Percentiles rank a stretch among this genome's conserved stretches.
Evolutionary conservation across 2,797 vertebrate genomes (phyloP).

Genomic region (Periparus ater): DNA sequence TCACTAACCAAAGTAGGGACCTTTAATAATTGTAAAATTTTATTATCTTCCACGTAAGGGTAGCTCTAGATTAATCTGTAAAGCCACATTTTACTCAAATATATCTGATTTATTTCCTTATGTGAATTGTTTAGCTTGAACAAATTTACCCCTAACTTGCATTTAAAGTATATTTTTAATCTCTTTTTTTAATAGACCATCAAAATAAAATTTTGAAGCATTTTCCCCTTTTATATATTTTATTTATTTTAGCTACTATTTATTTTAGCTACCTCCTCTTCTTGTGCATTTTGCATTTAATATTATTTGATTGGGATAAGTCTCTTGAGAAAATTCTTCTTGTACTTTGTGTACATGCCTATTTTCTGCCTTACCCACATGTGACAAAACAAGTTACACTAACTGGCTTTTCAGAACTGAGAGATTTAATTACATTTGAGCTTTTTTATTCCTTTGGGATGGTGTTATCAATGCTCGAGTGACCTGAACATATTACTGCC

Average conservation of each 20-base stretch:
- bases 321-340: neutral
- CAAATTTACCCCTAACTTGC: neutral
- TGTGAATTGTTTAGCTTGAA: neutral
- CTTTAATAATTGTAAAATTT: neutral
- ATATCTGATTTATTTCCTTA: neutral
- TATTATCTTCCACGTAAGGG: neutral
- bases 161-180: neutral
- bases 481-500: neutral
- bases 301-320: neutral
- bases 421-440: slow-evolving; percentile 18
- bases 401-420: neutral
- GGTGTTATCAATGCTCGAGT: neutral
- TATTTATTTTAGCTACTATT: neutral
- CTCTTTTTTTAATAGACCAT: neutral
- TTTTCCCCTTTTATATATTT: neutral
- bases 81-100: neutral
- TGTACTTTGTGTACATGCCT: neutral
- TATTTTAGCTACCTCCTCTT: neutral
- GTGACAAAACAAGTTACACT: slow-evolving; percentile 5
- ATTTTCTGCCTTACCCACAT: neutral
- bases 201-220: neutral
- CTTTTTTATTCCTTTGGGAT: neutral
- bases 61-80: neutral
- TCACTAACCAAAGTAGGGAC: neutral
- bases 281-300: neutral